Percentiles rank a stretch among this genome's conserved stretches.
phyloP scores from a whole-genome alignment of 2,113 vertebrate species.

The Halichoeres trimaculatus region DNA sequence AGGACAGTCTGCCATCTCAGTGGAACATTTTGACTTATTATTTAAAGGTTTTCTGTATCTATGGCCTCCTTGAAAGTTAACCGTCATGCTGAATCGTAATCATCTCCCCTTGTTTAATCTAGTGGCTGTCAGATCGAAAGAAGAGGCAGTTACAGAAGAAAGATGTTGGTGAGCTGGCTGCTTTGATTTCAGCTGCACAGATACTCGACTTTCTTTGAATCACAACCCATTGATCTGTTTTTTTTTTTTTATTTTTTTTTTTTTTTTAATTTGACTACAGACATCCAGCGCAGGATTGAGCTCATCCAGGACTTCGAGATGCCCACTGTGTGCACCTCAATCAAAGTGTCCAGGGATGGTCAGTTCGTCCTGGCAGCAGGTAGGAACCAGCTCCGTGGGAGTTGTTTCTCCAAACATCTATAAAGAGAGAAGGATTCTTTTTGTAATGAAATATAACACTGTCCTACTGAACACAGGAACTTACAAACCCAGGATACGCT shows the following conservation, averaged over 20 bases:
- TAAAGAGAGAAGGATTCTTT: no score
- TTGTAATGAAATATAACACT: no score
- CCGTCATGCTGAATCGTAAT: neutral
- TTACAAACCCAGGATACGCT: constrained; percentile 95
- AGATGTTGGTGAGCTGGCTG: constrained; percentile 90
- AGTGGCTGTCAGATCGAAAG: constrained; percentile 98
- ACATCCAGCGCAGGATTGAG: constrained; percentile 95
- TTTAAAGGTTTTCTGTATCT: neutral
- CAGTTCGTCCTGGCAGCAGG: constrained; percentile 96
- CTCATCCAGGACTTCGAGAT: constrained; percentile 99
- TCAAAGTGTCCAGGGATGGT: constrained; percentile 94
- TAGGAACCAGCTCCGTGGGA: constrained; percentile 48
- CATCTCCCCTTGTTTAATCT: constrained; percentile 27
- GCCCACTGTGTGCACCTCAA: constrained; percentile 93
- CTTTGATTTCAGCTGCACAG: neutral
- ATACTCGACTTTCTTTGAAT: no score
- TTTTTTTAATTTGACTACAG: constrained; percentile 70
- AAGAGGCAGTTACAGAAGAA: constrained; percentile 95
- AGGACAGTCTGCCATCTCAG: constrained; percentile 5
- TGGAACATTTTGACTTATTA: neutral
- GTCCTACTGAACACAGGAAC: constrained; percentile 83
- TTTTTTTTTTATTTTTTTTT: neutral
- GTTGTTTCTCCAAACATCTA: neutral
- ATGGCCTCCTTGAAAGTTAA: neutral
- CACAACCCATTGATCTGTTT: no score